Base-by-base conservation (phyloP, 2,888 invertebrate genomes). In the Meliscaeva auricollis region DNA sequence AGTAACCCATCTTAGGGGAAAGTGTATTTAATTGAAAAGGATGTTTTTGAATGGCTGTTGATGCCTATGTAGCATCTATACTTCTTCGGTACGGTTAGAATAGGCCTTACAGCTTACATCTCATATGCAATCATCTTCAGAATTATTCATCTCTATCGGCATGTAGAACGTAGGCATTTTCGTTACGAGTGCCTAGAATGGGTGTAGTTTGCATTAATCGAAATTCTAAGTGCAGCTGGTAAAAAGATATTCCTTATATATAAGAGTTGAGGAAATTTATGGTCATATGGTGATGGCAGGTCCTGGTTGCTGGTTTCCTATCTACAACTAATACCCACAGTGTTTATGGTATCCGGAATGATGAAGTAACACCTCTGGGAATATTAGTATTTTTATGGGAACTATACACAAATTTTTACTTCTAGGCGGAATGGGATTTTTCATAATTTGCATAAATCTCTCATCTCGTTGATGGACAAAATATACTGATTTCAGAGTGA, bases 381-480 rank as follows among this genome's bases (percentile, higher is more conserved):
- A 48, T 30, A 56, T 20, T 50, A 69, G 17, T 64, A 30, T 60
- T 73, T 50, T 22, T 68, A 73, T 68, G 60, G 30, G 46, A 73
- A 79, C 50, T 30, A 38, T 2, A 38, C 26, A 26, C 26, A 26
- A 26, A 26, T 2, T 60, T 56, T 30, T 46, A 9, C 15, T 38
- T 15, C 44, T 11, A 17, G n/a, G 44, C 11, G 52, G 2, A 8
- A 22, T 30, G 8, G 52, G 38, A 41, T 22, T 15, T 17, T 38
- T 32, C 30, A 64, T 48, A 74, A 83, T 83, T 83, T 78, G 62
- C 83, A 83, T 83, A 78, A 82, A 78, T 78, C 73, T 69, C 44
- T 38, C 35, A 20, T 20, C 20, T 20, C 4, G 38, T 58, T 38
- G 58, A 62, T 62, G 15, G 26, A 15, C 41, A 26, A 15, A 62